Conservation (phyloP, 2,113 vertebrate genomes). For the Rhea pennata region DNA sequence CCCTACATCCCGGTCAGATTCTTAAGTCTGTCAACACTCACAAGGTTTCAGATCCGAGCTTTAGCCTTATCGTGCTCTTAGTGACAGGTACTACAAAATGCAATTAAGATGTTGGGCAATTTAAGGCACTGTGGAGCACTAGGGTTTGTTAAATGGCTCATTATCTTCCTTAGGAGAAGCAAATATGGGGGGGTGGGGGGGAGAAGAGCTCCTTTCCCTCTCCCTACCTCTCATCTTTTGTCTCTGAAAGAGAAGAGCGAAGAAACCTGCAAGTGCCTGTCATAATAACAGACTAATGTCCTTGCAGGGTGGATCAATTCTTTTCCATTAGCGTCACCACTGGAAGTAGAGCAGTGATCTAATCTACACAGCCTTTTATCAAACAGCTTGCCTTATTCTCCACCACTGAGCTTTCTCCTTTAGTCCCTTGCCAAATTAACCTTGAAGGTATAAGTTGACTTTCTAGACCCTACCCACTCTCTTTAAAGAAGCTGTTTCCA, state of each 20-base stretch:
- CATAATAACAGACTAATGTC: not conserved
- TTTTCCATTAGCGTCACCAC: not conserved
- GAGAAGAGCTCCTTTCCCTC: not conserved
- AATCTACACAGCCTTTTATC: not conserved
- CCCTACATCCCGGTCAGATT: not conserved
- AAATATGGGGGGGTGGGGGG: not conserved
- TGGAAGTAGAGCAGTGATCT: not conserved
- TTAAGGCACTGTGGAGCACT: not conserved
- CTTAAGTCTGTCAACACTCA: not conserved
- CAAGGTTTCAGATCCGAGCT: not conserved
- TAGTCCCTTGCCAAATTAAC: not conserved
- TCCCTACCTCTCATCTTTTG: not conserved
- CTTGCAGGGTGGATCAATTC: not conserved
- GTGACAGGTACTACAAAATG: not conserved
- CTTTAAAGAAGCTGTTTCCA: not conserved
- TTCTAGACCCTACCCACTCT: not conserved
- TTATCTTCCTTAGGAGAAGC: not conserved
- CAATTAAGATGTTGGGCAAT: slow-evolving; percentile 16
- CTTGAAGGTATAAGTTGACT: not conserved
- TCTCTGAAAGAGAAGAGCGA: not conserved
- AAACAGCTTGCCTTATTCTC: not conserved
- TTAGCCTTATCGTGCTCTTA: not conserved
- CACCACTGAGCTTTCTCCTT: not conserved
- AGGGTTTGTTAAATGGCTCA: not conserved
- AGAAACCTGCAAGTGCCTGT: not conserved